Evolutionary conservation across 92 coral and sea anemone species (phyloP), one percentile per base, ranked within the genome.

Genomic region (Desmophyllum pertusum): DNA sequence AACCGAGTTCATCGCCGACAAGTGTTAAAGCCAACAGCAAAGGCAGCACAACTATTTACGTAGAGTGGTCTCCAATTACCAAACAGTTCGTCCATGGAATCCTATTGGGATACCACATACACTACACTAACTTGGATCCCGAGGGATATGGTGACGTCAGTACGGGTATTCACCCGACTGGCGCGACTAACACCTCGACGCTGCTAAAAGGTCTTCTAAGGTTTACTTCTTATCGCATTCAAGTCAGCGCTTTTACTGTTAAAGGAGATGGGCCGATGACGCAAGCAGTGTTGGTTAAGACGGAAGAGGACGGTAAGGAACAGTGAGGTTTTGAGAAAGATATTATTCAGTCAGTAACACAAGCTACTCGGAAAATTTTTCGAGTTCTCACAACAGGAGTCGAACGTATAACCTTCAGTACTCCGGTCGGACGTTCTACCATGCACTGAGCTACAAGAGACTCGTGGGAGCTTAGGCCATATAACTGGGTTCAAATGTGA

Each of bases 261-360:
- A 92, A 89, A 62, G 98, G 98, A 6, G 94, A 92, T 15, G 98
- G 96, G 3, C 69, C 76, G 50, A 74, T 88, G 29, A 83, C 87
- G n/a, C 81, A 91, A 33, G 81, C 87, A 40, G 78, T 87, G 5
- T 36, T 21, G 36, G 73, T 37, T 7, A 80, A 35, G 69, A 96
- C 99, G 0, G 94, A 89, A 25, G 94, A 96, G 75, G 99, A 96
- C 42, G 92, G 99, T 96, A 73, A 88, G 94, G 15, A 80, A 10
- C 10, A 76, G 41, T 27, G 14, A n/a, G n/a, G 33, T 25, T 55
- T 55, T 17, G 53, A 13, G 3, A n/a, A n/a, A n/a, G 53, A 48
- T 48, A 48, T 48, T 14, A 48, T 48, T n/a, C n/a, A n/a, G n/a
- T n/a, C n/a, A n/a, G n/a, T n/a, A n/a, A n/a, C n/a, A n/a, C n/a